These are phyloP conservation scores for Meloidogyne hapla DNA, from an alignment of 1,140 invertebrate species.

Conservation along the genomic window DNA sequence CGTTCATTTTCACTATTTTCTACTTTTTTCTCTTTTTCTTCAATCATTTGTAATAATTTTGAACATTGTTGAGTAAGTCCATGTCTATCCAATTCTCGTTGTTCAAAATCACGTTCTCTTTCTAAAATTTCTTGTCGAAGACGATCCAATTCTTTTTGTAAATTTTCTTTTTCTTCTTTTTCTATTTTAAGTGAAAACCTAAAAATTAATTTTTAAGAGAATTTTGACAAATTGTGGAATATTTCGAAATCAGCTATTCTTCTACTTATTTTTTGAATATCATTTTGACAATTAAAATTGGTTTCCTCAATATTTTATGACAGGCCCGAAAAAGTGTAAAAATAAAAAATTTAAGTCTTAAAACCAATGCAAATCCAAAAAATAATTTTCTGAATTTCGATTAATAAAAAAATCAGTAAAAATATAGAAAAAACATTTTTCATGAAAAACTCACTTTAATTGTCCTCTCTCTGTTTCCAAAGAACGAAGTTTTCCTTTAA, in stretches of 20 bases:
- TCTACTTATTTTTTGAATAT: too few relatives aligned
- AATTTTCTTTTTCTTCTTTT: conserved; percentile 35
- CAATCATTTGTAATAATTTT: conserved; percentile 40
- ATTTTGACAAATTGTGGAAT: too few relatives aligned
- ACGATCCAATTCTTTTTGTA: conserved; percentile 30
- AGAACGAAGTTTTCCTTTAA: conserved; percentile 33
- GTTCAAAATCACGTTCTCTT: conserved; percentile 28
- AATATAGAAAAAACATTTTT: too few relatives aligned
- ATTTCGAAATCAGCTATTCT: too few relatives aligned
- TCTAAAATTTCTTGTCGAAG: conserved; percentile 33
- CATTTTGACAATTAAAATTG: too few relatives aligned
- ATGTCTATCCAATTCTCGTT: conserved; percentile 29
- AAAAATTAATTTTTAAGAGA: conserved; percentile 5
- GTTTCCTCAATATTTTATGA: too few relatives aligned
- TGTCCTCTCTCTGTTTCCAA: conserved; percentile 36
- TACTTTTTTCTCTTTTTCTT: conserved; percentile 39
- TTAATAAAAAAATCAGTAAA: too few relatives aligned
- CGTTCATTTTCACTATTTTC: conserved; percentile 37
- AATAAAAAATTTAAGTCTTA: too few relatives aligned
- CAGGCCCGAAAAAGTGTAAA: too few relatives aligned
- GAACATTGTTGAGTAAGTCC: conserved; percentile 28
- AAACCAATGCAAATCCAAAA: not conserved
- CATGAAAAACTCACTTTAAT: conserved; percentile 18
- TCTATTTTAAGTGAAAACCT: conserved; percentile 28
- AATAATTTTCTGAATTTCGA: too few relatives aligned